Evolutionary conservation across 1,140 invertebrate species (phyloP), one percentile per base, ranked within the genome.

Genomic region (Musca vetustissima): DNA sequence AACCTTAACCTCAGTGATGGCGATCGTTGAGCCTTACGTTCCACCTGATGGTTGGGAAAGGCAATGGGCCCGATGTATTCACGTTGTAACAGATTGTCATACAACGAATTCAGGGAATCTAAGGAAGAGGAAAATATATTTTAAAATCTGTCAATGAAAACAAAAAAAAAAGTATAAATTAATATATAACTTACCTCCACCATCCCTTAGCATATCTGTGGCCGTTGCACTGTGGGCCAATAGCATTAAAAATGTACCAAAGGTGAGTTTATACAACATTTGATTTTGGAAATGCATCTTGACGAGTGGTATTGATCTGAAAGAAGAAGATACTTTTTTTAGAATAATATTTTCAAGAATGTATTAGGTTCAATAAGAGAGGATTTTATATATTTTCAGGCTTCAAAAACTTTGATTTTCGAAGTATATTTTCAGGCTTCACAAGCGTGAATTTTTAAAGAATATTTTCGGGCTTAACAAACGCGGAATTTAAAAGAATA

Each of bases 1-100:
- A 91, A 91, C 47, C 90, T 86, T 7, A 91, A 84, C 22, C 90
- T 85, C 19, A 90, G 76, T 0, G 89, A 90, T 0, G 90, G 90
- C 8, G 89, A 89, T 22, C 89, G 85, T 68, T 89, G 88, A 7
- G 89, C 89, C 81, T 91, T 91, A 73, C 90, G 87, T 24, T 89
- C 89, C 24, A 91, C 84, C 70, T 89, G 87, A 78, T 91, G 89
- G 11, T 85, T 78, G 32, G 79, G 79, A 69, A 83, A 82, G 19
- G 77, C 73, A 17, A 83, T 70, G 2, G 80, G 80, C 0, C 76
- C 80, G 25, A 79, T 74, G 64, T 82, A 82, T 70, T 83, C 81
- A 15, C 79, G 75, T 68, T 83, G 80, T 36, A 83, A 70, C 24
- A 83, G 53, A 66, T 76, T 81, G 21, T 82, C 76, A 61, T 83